Evolutionary conservation across 2,113 vertebrate genomes (phyloP).

Genomic region (Pteronura brasiliensis): DNA sequence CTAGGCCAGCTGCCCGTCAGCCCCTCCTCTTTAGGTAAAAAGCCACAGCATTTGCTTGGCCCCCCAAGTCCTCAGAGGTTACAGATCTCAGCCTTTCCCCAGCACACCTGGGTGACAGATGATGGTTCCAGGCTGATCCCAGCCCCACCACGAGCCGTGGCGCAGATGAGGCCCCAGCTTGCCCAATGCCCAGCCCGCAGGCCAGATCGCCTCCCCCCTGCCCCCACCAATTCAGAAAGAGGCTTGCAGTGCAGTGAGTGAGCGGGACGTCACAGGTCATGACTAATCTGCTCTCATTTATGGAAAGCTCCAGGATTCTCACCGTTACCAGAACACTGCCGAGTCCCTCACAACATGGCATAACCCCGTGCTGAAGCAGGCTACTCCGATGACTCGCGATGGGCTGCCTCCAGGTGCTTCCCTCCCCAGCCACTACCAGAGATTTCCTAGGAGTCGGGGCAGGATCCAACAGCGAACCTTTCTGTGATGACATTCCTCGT

Average conservation of each 20-base stretch:
- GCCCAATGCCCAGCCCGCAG: not conserved
- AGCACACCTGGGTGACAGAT: not conserved
- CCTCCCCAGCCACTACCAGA: not conserved
- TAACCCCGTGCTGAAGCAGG: fast-evolving
- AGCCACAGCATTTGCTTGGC: not conserved
- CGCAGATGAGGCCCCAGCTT: not conserved
- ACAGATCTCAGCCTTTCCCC: not conserved
- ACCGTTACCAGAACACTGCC: fast-evolving
- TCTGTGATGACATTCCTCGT: too few species aligned
- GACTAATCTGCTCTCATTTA: not conserved
- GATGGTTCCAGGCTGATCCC: not conserved
- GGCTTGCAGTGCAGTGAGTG: not conserved
- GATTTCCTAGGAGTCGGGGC: not conserved
- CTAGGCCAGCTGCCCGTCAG: not conserved
- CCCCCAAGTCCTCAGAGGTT: not conserved
- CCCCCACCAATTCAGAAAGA: too few species aligned
- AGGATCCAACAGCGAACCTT: not conserved
- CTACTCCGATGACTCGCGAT: fast-evolving
- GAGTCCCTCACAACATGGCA: not conserved
- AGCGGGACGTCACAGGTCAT: fast-evolving
- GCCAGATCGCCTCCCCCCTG: fast-evolving
- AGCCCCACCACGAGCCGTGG: not conserved
- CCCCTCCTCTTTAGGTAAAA: not conserved
- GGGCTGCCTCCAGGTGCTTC: not conserved
- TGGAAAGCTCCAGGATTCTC: not conserved